Base-by-base conservation (phyloP, 1,140 invertebrate species). In the Trichogramma pretiosum region DNA sequence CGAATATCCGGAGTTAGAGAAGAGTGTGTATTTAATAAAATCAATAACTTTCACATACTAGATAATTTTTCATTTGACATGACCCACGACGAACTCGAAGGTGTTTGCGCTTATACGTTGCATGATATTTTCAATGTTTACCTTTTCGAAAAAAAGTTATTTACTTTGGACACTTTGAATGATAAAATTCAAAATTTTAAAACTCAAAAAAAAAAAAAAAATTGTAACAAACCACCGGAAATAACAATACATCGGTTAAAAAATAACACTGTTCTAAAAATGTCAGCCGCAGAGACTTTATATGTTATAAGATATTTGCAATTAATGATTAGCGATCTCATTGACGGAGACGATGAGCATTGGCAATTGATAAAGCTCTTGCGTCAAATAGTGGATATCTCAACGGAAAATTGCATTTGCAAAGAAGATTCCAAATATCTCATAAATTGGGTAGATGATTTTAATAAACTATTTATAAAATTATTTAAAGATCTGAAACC, bases 311-410 rank as follows among this genome's bases (percentile, higher is more conserved):
- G 36, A 13, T 28, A 55, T 39, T 55, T 55, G 26, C 46, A 52
- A 0, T 22, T 54, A 7, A 46, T 58, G 2, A 38, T 58, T 13
- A 52, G 52, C 22, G 55, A 54, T 39, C 45, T 46, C 21, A 34
- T 58, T 18, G 37, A 46, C 21, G 17, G 40, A 46, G 32, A 49
- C 26, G 13, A 52, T 17, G 22, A 46, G 16, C 41, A 46, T 4
- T 56, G 43, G 46, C 22, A 50, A n/a, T 24, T 54, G 2, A 56
- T 49, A 28, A 42, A n/a, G n/a, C n/a, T n/a, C n/a, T n/a, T 52
- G n/a, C 44, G 46, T 23, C 13, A 53, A 26, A 55, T 52, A 11
- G 28, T 40, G 2, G 41, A 52, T 39, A 42, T 47, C n/a, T n/a
- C n/a, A n/a, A n/a, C n/a, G n/a, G n/a, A n/a, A n/a, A n/a, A n/a